phyloP scores from a whole-genome alignment of 2,797 vertebrate species.

The Acanthopagrus latus region DNA sequence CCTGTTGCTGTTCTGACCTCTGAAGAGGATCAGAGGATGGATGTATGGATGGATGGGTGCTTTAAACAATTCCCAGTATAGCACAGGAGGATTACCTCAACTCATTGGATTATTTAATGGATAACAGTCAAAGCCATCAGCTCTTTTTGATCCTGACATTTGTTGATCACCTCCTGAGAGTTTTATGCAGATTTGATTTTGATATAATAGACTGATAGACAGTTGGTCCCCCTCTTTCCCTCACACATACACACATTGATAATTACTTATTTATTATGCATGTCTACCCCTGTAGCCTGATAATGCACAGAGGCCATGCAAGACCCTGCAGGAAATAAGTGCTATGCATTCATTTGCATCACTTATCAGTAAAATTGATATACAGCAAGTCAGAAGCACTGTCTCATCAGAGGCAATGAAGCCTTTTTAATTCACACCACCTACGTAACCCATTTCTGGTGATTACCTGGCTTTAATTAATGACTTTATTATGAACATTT shows the following conservation, averaged over 20 bases:
- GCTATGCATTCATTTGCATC: constrained; percentile 23
- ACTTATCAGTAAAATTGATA: not conserved
- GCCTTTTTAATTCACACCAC: not conserved
- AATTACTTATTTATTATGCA: constrained; percentile 28
- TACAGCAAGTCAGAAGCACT: not conserved
- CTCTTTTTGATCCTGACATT: not conserved
- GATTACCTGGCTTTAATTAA: not conserved
- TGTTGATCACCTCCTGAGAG: not conserved
- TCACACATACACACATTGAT: not conserved
- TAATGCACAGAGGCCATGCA: constrained; percentile 17
- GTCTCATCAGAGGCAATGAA: not conserved
- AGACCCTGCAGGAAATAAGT: constrained; percentile 5
- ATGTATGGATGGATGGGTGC: not conserved
- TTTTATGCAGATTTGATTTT: not conserved
- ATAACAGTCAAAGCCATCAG: not conserved
- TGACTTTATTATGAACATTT: not conserved
- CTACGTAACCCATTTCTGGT: not conserved
- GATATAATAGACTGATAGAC: not conserved
- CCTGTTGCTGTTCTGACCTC: not conserved
- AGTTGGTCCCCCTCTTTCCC: not conserved
- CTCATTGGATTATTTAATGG: not conserved
- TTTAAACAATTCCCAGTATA: not conserved
- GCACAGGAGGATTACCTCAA: not conserved
- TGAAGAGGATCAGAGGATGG: not conserved
- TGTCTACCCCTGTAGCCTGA: not conserved